Evolutionary conservation across 2,113 vertebrate genomes (phyloP).

Genomic region (Atherinomorus stipes): DNA sequence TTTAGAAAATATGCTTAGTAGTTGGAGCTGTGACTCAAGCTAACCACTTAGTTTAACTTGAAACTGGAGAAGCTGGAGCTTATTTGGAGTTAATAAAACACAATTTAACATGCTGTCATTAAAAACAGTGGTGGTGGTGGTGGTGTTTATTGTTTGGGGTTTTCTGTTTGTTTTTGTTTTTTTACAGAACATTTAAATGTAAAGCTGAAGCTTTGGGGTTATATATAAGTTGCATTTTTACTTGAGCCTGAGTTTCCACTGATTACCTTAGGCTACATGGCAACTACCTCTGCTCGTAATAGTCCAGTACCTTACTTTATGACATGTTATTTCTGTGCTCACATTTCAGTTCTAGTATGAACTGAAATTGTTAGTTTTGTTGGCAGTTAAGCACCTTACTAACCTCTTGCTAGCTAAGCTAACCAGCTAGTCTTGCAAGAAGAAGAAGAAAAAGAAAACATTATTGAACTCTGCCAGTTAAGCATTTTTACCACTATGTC

Average conservation of each 20-base stretch:
- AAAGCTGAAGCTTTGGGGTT: neutral
- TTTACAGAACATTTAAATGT: neutral
- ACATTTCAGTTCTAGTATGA: neutral
- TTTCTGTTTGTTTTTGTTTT: no score
- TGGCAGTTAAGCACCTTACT: neutral
- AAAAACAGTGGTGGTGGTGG: no score
- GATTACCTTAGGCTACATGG: neutral
- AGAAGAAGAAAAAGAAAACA: neutral
- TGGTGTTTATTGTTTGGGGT: no score
- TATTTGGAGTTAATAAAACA: neutral
- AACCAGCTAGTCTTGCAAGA: neutral
- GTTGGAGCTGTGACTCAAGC: neutral
- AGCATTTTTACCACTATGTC: neutral
- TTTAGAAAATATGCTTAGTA: neutral
- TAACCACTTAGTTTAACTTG: conserved; percentile 8
- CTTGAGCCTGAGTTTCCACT: neutral
- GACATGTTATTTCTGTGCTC: neutral
- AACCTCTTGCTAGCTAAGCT: neutral
- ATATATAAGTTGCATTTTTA: neutral
- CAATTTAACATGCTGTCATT: neutral
- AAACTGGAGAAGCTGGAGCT: neutral
- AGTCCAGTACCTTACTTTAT: neutral
- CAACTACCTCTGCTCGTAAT: neutral
- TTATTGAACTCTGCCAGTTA: neutral
- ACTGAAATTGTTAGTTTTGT: neutral